Base-by-base conservation (phyloP, 53 echinoderm and acorn worm species). In the Patiria pectinifera region DNA sequence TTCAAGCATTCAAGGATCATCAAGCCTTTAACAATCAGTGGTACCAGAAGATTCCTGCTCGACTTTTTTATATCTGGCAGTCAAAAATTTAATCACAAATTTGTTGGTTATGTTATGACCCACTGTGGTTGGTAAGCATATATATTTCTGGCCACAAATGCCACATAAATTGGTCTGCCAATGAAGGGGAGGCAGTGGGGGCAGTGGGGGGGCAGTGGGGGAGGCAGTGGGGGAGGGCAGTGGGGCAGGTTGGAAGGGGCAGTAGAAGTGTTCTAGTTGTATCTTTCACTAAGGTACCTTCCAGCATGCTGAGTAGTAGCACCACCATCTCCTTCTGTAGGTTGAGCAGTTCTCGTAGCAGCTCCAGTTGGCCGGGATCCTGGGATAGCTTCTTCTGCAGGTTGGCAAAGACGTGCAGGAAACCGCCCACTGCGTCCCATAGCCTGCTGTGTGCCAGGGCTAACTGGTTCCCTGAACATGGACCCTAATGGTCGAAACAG, bases 301-400 rank as follows among this genome's bases (percentile, higher is more conserved):
- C 98, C 90, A 98, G 94, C 98, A 98, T 98, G 94, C 98, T 98
- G 86, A 98, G 98, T 83, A 98, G 79, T 96, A 98, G 94, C 26
- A 98, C 98, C 76, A 98, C 98, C 98, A 98, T 98, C 92, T 98
- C 98, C 90, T 98, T 98, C 94, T 98, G 98, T 22, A 98, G 95
- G 83, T 95, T 98, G 77, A 98, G 83, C 13, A 98, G 94, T 69
- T 98, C 96, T 72, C 98, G 69, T 11, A 98, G 95, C 9, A 98
- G 91, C 79, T 98, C 98, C 43, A 98, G 92, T 91, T 98, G 98
- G 62, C 93, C 95, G 80, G 95, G 92, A 82, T 98, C 98, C 89
- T 98, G 96, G n/a, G 98, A 98, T 4, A 98, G 94, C 91, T 98
- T 98, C 95, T 96, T 98, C 94, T 98, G 98, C 15, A 98, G 95